phyloP scores from a whole-genome alignment of 2,797 vertebrate genomes.

The Bradypodion pumilum region DNA sequence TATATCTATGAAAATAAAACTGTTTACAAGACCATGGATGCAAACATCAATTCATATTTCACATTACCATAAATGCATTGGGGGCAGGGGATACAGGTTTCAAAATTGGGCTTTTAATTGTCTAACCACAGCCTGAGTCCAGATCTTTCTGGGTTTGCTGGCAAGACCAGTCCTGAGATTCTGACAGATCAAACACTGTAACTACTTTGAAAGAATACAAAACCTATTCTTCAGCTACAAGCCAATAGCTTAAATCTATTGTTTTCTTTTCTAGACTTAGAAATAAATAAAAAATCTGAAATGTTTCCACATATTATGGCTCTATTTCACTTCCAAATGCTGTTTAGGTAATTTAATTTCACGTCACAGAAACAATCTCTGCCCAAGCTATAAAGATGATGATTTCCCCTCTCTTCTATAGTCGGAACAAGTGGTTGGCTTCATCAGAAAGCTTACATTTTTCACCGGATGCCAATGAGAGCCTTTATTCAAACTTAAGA shows the following conservation, averaged over 20 bases:
- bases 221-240: slow-evolving; percentile 13
- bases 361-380: slow-evolving; percentile 62
- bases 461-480: background rate
- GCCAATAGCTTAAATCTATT: slow-evolving; percentile 25
- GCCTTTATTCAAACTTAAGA: background rate
- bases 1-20: too few species aligned
- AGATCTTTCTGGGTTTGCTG: background rate
- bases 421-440: background rate
- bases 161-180: background rate
- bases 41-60: too few species aligned
- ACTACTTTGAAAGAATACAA: slow-evolving; percentile 5
- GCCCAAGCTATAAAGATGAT: slow-evolving; percentile 46
- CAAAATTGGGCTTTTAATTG: too few species aligned
- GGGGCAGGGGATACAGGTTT: too few species aligned
- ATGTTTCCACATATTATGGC: slow-evolving; percentile 67
- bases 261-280: slow-evolving; percentile 36
- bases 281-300: slow-evolving; percentile 61
- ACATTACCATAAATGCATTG: too few species aligned
- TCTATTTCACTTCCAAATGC: slow-evolving; percentile 58
- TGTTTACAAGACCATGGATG: too few species aligned
- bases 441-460: background rate
- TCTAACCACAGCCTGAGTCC: too few species aligned
- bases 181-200: background rate
- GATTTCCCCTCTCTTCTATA: slow-evolving; percentile 44
- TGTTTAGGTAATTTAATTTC: slow-evolving; percentile 69